A percentile compares a stretch with the other conserved stretches of the same genome.
These are phyloP conservation scores for Hypomesus transpacificus DNA, from an alignment of 2,113 vertebrate genomes.

Conservation along the genomic window DNA sequence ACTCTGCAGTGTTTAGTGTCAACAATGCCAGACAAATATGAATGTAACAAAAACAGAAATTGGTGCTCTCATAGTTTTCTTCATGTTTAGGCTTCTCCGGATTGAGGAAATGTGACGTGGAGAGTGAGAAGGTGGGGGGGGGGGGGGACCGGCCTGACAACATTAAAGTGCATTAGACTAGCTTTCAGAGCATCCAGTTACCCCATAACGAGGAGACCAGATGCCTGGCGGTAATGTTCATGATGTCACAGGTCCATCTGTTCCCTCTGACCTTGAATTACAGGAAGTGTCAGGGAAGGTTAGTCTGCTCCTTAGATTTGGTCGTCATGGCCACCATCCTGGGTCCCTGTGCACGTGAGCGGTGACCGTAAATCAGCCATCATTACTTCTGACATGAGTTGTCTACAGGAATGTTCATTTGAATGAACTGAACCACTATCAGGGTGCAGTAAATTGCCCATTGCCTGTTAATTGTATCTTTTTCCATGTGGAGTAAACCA, in stretches of 20 bases:
- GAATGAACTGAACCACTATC: not conserved
- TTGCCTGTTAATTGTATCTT: too few species aligned
- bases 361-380: not conserved
- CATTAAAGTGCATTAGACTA: conserved; percentile 15
- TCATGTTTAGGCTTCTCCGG: conserved; percentile 27
- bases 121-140: not conserved
- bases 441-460: too few species aligned
- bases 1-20: too few species aligned
- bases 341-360: not conserved
- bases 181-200: conserved; percentile 27
- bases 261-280: conserved; percentile 39
- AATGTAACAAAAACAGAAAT: too few species aligned
- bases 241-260: conserved; percentile 57
- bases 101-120: conserved; percentile 36
- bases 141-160: conserved; percentile 2
- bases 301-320: conserved; percentile 23
- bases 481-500: too few species aligned
- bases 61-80: not conserved
- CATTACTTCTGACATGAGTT: not conserved
- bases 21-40: too few species aligned
- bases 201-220: conserved; percentile 44
- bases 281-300: conserved; percentile 28
- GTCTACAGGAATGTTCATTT: not conserved
- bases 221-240: conserved; percentile 40
- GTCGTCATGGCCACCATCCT: not conserved